A percentile compares a stretch with the other conserved stretches of the same genome.
Conservation (phyloP, 2,888 invertebrate species). For the Linnaemya tessellans region DNA sequence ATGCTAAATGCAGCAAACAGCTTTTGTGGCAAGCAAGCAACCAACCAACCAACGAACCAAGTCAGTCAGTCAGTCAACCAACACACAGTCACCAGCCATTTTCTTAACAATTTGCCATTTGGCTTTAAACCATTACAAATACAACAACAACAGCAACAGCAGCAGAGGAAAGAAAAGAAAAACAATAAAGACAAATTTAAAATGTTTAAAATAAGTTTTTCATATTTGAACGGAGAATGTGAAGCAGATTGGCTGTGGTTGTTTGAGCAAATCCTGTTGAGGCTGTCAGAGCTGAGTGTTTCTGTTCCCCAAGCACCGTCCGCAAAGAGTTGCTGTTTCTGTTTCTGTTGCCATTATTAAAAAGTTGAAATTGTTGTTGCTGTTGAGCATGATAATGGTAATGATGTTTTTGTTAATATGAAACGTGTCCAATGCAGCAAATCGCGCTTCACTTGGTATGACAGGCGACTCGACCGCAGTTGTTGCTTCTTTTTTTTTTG, state of each 20-base stretch:
- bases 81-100: conserved; percentile 61
- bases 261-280: conserved; percentile 63
- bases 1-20: conserved; percentile 65
- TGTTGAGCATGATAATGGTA: conserved; percentile 59
- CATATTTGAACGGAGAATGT: conserved; percentile 59
- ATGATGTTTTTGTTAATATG: conserved; percentile 79
- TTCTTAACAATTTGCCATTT: conserved; percentile 72
- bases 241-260: conserved; percentile 65
- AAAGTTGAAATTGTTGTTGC: conserved; percentile 43
- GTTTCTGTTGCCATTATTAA: conserved; percentile 57
- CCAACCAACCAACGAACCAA: conserved; percentile 56
- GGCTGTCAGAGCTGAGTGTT: conserved; percentile 31
- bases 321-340: conserved; percentile 28
- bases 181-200: background rate
- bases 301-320: background rate
- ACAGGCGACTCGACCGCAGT: conserved; percentile 54
- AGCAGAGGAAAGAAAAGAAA: too few species aligned
- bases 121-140: conserved; percentile 46
- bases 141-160: background rate
- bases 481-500: conserved; percentile 60
- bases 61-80: conserved; percentile 23
- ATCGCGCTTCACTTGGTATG: conserved; percentile 51
- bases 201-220: background rate
- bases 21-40: conserved; percentile 50
- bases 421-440: conserved; percentile 76